Base-by-base conservation (phyloP, 1,140 invertebrate species). In the Oreohelix idahoensis region DNA sequence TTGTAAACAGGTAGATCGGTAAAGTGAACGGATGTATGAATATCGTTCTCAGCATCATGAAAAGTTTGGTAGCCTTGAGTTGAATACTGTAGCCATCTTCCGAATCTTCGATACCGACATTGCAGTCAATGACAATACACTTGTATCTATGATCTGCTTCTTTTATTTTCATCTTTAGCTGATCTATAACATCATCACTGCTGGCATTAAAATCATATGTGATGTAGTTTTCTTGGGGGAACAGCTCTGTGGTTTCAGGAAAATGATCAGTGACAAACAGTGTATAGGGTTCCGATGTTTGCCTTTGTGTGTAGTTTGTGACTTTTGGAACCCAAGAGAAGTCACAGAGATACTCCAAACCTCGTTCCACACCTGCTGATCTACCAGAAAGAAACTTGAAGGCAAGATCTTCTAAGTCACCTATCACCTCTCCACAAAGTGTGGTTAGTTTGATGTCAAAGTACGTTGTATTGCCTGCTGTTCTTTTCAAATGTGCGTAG, bases 381-480 rank as follows among this genome's bases (percentile, higher is more conserved):
- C 35, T 71, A 23, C 75, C 78, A 0, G 78, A 63, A 13, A 80
- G 51, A n/a, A 70, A 84, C 23, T 71, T 79, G 32, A 84, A 80
- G 35, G 79, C 83, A 20, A 84, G 58, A 5, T 71, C 83, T 29
- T 80, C 78, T 70, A 84, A 51, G 49, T 88, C 87, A 35, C 83
- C 86, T 32, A 89, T 84, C 1, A 88, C 83, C 42, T 84, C 63
- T 20, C 88, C 88, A n/a, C 86, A 83, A 4, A 76, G 49, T 32
- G 83, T 81, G 20, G 87, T 38, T 1, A 89, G 84, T 13, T 85
- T 71, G 26, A 83, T 58, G 69, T 87, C 86, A 63, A 85, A 89
- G 10, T 78, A 45, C 23, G 79, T 86, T 76, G 78, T 32, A 23
- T 75, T 80, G 17, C 78, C 32, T 13, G 69, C 78, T 0, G 78